phyloP scores from a whole-genome alignment of 2,113 vertebrate genomes.

The Tragelaphus strepsiceros region DNA sequence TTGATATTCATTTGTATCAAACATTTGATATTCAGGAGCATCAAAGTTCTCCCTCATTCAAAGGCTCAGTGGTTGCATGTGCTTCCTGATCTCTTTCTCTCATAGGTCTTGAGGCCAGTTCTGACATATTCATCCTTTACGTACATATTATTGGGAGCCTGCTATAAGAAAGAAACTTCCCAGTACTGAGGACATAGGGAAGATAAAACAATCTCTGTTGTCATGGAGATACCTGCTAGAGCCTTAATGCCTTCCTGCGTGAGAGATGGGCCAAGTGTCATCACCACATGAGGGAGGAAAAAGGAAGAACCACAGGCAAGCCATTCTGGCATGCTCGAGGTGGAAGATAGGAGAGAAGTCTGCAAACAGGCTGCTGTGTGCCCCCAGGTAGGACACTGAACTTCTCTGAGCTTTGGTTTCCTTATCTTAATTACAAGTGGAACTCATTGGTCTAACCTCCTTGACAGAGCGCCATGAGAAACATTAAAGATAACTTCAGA shows the following conservation, averaged over 20 bases:
- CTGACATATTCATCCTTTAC: background rate
- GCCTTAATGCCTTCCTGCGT: background rate
- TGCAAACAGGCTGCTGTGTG: background rate
- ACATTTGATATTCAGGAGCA: background rate
- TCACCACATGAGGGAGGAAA: background rate
- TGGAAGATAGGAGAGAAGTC: background rate
- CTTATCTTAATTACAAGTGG: background rate
- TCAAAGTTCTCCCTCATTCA: background rate
- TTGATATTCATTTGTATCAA: background rate
- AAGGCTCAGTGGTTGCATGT: background rate
- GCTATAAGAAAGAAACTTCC: background rate
- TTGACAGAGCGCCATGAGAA: background rate
- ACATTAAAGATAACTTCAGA: background rate
- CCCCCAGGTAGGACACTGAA: background rate
- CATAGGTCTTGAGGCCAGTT: background rate
- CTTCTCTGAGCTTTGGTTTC: background rate
- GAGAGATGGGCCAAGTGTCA: background rate
- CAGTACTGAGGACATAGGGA: background rate
- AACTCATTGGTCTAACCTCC: background rate
- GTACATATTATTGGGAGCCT: background rate
- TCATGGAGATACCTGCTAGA: background rate
- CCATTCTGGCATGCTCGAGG: background rate
- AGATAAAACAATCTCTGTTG: background rate
- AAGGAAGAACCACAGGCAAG: background rate
- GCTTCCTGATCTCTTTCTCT: background rate